Conservation (phyloP, 1,140 invertebrate species). For the Plectrocnemia conspersa region DNA sequence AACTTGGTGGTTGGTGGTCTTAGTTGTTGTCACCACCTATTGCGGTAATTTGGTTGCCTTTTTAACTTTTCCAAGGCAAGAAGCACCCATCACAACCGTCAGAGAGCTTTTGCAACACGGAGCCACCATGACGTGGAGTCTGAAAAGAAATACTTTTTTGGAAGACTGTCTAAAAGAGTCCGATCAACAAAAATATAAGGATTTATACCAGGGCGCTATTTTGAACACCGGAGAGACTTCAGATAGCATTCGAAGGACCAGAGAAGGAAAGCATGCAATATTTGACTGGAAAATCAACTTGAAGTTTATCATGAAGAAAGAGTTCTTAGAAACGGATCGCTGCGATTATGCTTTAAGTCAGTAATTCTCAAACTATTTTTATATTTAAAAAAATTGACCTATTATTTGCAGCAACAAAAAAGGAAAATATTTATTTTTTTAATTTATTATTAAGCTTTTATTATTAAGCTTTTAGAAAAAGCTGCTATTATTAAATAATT, state of each 20-base stretch:
- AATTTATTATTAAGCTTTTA: conserved; percentile 30
- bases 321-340: conserved; percentile 55
- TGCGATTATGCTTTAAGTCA: conserved; percentile 69
- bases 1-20: conserved; percentile 89
- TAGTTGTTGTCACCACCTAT: conserved; percentile 87
- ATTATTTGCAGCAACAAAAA: no score
- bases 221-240: conserved; percentile 47
- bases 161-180: conserved; percentile 59
- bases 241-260: conserved; percentile 56
- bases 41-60: conserved; percentile 90
- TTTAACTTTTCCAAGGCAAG: conserved; percentile 85
- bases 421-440: conserved; percentile 13
- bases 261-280: conserved; percentile 62
- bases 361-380: conserved; percentile 7
- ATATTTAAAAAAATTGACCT: background rate
- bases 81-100: conserved; percentile 68
- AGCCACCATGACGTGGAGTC: conserved; percentile 66
- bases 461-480: background rate
- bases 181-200: conserved; percentile 52
- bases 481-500: no score
- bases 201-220: conserved; percentile 52
- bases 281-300: conserved; percentile 79
- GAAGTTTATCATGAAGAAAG: conserved; percentile 62
- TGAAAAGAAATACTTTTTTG: conserved; percentile 68
- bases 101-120: conserved; percentile 63